Evolutionary conservation across 2,113 vertebrate genomes (phyloP).

Genomic region (Lampris incognitus): DNA sequence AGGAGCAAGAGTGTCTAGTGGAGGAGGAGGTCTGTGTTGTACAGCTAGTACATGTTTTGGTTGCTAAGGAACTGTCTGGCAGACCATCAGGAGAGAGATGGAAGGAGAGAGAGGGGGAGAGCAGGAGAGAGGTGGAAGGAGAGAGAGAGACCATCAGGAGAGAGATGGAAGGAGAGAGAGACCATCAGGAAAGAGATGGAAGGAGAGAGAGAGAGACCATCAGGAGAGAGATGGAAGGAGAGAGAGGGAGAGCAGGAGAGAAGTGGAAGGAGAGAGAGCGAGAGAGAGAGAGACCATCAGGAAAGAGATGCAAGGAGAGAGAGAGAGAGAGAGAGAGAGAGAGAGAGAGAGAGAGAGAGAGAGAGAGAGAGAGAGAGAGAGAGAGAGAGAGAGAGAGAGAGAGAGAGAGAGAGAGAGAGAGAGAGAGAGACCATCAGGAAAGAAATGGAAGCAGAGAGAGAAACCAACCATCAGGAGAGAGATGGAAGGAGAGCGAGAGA

Average conservation of each 20-base stretch:
- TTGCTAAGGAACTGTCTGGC: slow-evolving; percentile 75
- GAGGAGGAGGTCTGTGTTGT: slow-evolving; percentile 43
- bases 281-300: background rate
- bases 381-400: background rate
- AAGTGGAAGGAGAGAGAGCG: background rate
- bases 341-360: background rate
- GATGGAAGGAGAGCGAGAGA: no score
- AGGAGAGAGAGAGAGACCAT: background rate
- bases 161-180: slow-evolving; percentile 11
- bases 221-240: no score
- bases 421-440: no score
- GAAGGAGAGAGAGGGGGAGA: background rate
- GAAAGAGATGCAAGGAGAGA: background rate
- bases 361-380: background rate
- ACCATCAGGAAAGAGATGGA: background rate
- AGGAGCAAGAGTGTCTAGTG: slow-evolving; percentile 42
- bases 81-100: slow-evolving; percentile 48
- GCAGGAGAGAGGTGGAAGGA: slow-evolving; percentile 11
- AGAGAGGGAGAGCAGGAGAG: background rate
- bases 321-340: background rate
- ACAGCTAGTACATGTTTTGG: slow-evolving; percentile 62
- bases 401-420: background rate
- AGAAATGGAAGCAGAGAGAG: no score
- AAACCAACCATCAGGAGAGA: no score
- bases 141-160: slow-evolving; percentile 47